phyloP scores from a whole-genome alignment of 2,113 vertebrate genomes.

The Leptocoma aspasia region DNA sequence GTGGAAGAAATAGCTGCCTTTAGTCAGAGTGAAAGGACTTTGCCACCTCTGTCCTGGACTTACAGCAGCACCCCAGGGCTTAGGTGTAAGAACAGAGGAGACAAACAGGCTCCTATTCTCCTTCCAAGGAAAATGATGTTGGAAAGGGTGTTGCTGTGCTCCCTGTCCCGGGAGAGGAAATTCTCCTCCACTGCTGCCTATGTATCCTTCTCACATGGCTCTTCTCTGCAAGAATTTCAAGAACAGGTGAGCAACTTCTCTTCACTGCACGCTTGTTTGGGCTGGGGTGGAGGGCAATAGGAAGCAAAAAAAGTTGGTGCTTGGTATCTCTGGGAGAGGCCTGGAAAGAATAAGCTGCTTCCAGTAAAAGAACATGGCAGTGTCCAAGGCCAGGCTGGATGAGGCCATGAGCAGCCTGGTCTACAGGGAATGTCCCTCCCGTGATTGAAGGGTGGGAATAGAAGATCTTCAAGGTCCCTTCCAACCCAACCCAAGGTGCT shows the following conservation, averaged over 20 bases:
- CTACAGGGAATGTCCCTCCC: background rate
- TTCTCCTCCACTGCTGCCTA: background rate
- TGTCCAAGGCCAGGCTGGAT: background rate
- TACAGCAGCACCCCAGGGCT: background rate
- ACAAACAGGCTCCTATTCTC: constrained; percentile 29
- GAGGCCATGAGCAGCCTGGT: background rate
- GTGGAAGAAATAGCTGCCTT: background rate
- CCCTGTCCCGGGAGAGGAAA: background rate
- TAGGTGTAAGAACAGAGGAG: background rate
- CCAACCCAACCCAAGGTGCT: background rate
- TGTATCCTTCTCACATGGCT: background rate
- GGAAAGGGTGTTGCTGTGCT: background rate
- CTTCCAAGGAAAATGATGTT: background rate
- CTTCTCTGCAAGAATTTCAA: background rate
- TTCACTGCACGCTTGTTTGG: background rate
- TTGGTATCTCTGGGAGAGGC: background rate
- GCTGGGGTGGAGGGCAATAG: background rate
- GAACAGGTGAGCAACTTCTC: background rate
- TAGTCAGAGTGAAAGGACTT: background rate
- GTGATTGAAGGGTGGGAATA: background rate
- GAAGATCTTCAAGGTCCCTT: background rate
- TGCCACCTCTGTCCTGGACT: background rate
- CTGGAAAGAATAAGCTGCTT: background rate
- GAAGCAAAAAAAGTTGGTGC: background rate
- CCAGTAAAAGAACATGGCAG: background rate